These are phyloP conservation scores for Mesoclemmys tuberculata DNA, from an alignment of 2,113 vertebrate genomes.

Conservation along the genomic window DNA sequence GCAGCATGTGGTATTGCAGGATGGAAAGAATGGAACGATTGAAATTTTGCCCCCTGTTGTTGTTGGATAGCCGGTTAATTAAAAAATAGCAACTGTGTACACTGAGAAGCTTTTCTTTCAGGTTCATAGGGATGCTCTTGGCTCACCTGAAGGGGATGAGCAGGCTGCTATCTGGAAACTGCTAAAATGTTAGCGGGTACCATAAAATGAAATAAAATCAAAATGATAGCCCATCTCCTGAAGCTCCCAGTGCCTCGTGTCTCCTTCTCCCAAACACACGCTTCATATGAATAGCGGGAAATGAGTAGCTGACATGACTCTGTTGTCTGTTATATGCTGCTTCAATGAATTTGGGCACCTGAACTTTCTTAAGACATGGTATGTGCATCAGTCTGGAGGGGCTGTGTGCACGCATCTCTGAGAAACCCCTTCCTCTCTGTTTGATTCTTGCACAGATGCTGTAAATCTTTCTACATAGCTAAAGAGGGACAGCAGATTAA, in stretches of 20 bases:
- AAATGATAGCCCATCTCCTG: neutral
- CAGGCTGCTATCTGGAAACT: slow-evolving; percentile 18
- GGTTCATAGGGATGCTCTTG: slow-evolving; percentile 12
- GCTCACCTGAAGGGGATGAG: slow-evolving; percentile 25
- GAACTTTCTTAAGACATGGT: neutral
- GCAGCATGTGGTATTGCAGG: neutral
- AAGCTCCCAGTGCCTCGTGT: neutral
- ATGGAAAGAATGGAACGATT: neutral
- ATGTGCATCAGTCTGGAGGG: neutral
- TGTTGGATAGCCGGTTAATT: slow-evolving; percentile 23
- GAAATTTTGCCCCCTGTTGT: neutral
- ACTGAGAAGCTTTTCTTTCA: slow-evolving; percentile 45
- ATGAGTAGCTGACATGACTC: neutral
- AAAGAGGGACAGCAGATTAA: neutral
- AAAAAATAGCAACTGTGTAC: slow-evolving; percentile 39
- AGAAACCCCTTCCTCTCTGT: neutral
- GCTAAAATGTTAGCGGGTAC: slow-evolving; percentile 41
- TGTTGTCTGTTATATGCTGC: neutral
- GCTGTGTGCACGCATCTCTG: neutral
- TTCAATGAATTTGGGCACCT: neutral
- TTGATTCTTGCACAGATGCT: neutral
- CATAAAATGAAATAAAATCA: neutral
- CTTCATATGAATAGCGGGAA: neutral
- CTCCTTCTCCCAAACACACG: neutral
- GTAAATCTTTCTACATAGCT: neutral